These are phyloP conservation scores for Drosophila punjabiensis DNA, from an alignment of 1,140 invertebrate genomes.

Conservation along the genomic window DNA sequence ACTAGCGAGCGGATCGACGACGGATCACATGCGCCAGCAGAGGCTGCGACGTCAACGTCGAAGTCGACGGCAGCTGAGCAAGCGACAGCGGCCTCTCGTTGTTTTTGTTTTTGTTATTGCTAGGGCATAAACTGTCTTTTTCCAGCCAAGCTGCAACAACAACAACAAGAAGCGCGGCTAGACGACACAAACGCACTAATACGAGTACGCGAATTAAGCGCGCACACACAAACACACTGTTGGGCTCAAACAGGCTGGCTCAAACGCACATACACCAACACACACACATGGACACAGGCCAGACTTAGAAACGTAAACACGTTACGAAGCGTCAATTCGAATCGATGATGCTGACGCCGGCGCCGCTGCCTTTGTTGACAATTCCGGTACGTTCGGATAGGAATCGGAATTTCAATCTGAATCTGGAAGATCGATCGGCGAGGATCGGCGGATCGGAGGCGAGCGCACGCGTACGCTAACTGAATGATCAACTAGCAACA, in stretches of 20 bases:
- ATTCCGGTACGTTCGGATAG: slow-evolving; percentile 39
- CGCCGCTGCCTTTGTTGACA: slow-evolving; percentile 45
- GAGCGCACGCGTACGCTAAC: slow-evolving; percentile 57
- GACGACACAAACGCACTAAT: slow-evolving; percentile 42
- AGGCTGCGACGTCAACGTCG: slow-evolving; percentile 23
- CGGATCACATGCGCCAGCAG: slow-evolving; percentile 26
- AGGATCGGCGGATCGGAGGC: slow-evolving; percentile 22
- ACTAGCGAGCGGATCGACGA: slow-evolving; percentile 53
- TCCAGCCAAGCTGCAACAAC: slow-evolving; percentile 33
- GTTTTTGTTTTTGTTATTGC: slow-evolving; percentile 65
- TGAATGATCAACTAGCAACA: slow-evolving; percentile 71
- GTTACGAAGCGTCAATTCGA: slow-evolving; percentile 57
- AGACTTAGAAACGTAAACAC: slow-evolving; percentile 74
- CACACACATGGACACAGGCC: slow-evolving; percentile 25
- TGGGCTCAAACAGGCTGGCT: slow-evolving; percentile 29
- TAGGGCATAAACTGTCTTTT: slow-evolving; percentile 75
- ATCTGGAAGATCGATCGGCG: slow-evolving; percentile 32
- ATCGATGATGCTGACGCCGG: slow-evolving; percentile 44
- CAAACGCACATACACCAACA: slow-evolving; percentile 24
- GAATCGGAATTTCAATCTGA: slow-evolving; percentile 19
- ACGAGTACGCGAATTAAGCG: slow-evolving; percentile 62
- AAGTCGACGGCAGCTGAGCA: slow-evolving; percentile 24
- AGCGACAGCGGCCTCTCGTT: slow-evolving; percentile 40
- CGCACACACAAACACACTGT: slow-evolving; percentile 32
- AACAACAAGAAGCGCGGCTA: slow-evolving; percentile 46